A percentile compares a stretch with the other conserved stretches of the same genome.
phyloP scores from a whole-genome alignment of 2,113 vertebrate species.

The Pongo pygmaeus region DNA sequence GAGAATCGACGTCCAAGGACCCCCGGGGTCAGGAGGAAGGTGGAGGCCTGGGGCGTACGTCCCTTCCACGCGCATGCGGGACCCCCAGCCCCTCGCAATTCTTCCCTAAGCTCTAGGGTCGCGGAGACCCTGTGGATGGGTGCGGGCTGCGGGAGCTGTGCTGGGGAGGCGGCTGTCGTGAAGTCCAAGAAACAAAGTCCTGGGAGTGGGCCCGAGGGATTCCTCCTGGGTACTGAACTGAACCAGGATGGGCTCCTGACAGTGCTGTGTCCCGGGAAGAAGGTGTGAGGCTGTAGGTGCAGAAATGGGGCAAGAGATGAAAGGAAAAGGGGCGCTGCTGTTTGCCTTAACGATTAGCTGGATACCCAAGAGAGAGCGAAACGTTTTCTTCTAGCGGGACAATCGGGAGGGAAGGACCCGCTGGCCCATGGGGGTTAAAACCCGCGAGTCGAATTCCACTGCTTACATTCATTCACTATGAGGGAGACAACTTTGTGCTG shows the following conservation, averaged over 20 bases:
- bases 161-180: no score
- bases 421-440: neutral
- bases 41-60: neutral
- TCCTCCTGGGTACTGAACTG: no score
- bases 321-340: neutral
- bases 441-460: no score
- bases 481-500: neutral
- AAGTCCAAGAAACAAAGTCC: neutral
- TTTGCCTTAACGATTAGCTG: neutral
- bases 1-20: neutral
- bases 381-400: neutral
- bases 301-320: no score
- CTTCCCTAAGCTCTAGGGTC: neutral
- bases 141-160: neutral
- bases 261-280: neutral
- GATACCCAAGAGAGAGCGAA: neutral
- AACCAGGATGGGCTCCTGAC: neutral
- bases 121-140: neutral
- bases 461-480: neutral
- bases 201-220: accelerated
- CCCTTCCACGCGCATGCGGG: neutral
- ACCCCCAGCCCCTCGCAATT: accelerated
- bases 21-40: neutral
- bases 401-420: neutral
- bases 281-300: neutral